Evolutionary conservation across 2,113 vertebrate genomes (phyloP).

Genomic region (Chitala chitala): DNA sequence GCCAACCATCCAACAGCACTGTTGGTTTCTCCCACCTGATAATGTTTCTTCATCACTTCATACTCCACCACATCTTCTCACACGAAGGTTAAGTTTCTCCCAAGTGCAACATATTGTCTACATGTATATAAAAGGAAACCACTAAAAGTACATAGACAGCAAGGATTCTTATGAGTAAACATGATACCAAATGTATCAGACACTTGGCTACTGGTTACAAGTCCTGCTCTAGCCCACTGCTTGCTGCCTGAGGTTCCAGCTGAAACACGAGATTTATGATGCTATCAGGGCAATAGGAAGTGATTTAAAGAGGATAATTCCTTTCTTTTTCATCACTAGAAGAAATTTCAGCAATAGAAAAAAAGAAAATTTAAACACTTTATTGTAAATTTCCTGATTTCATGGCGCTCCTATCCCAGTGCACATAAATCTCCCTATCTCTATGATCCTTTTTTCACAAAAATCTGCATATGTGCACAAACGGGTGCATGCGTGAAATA

Average conservation of each 20-base stretch:
- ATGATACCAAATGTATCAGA: too few species aligned
- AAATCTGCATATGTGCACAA: too few species aligned
- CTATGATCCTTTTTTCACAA: too few species aligned
- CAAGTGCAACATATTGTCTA: too few species aligned
- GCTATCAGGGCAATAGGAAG: conserved; percentile 47
- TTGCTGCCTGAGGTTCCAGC: background rate
- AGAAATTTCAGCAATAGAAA: background rate
- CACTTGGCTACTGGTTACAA: background rate
- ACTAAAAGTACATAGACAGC: background rate
- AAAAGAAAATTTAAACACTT: conserved; percentile 32
- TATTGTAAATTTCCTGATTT: conserved; percentile 30
- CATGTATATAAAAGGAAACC: conserved; percentile 27
- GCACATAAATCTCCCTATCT: too few species aligned
- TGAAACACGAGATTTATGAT: conserved; percentile 28
- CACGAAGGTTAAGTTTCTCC: too few species aligned
- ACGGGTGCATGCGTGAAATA: too few species aligned
- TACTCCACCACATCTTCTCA: too few species aligned
- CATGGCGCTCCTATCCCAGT: conserved; percentile 18
- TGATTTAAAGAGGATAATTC: conserved; percentile 42
- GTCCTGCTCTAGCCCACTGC: background rate
- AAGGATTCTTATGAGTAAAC: background rate
- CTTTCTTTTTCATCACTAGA: conserved; percentile 28
- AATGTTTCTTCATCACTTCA: too few species aligned
- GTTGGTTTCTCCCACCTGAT: too few species aligned
- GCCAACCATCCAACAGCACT: too few species aligned